Evolutionary conservation across 2,113 vertebrate genomes (phyloP).

Genomic region (Danio rerio): GRCz12tu NC_133176.1:14541501-14542000

Average conservation of each 20-base stretch:
- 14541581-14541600: not conserved
- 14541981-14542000: too few species aligned
- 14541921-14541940: too few species aligned
- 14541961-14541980: too few species aligned
- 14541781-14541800: not conserved
- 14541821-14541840: too few species aligned
- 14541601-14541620: not conserved
- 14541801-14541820: not conserved
- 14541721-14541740: not conserved
- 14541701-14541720: not conserved
- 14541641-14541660: not conserved
- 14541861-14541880: too few species aligned
- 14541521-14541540: not conserved
- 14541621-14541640: not conserved
- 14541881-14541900: too few species aligned
- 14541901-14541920: too few species aligned
- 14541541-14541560: conserved; percentile 6
- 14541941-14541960: too few species aligned
- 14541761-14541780: not conserved
- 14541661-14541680: not conserved
- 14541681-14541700: not conserved
- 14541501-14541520: not conserved
- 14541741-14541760: not conserved
- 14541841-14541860: too few species aligned
- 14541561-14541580: not conserved